Conservation (phyloP, 1,140 invertebrate species). For the Solenopsis fugax region DNA sequence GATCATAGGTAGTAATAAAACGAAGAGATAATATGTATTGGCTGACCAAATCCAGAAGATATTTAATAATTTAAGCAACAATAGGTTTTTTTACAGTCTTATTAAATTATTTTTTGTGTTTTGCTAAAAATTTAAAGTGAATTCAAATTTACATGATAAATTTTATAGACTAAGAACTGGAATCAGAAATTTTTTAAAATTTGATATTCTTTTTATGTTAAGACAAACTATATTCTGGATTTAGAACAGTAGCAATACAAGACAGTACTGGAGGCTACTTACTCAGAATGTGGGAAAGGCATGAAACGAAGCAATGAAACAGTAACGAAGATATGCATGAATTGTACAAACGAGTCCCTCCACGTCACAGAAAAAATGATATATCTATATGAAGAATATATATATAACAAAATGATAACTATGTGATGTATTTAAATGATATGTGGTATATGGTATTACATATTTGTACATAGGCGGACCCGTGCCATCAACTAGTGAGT, state of each 20-base stretch:
- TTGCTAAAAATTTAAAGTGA: slow-evolving; percentile 7
- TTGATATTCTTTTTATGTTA: not conserved
- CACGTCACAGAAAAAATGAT: slow-evolving; percentile 85
- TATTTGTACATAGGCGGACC: slow-evolving; percentile 86
- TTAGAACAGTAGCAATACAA: slow-evolving; percentile 43
- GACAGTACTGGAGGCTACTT: slow-evolving; percentile 81
- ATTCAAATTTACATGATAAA: slow-evolving; percentile 1
- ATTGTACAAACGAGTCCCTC: slow-evolving; percentile 87
- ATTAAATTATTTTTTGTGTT: not conserved
- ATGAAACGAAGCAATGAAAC: slow-evolving; percentile 85
- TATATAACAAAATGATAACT: slow-evolving; percentile 84
- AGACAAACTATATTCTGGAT: slow-evolving; percentile 63
- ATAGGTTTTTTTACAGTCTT: slow-evolving; percentile 1
- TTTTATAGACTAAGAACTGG: not conserved
- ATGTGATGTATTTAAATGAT: slow-evolving; percentile 87
- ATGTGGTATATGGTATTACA: slow-evolving; percentile 86
- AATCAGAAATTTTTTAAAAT: not conserved
- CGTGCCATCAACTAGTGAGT: slow-evolving; percentile 86
- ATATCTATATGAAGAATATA: slow-evolving; percentile 82
- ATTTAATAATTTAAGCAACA: slow-evolving; percentile 13
- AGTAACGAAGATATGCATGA: slow-evolving; percentile 85
- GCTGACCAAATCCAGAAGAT: slow-evolving; percentile 68
- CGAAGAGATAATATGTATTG: slow-evolving; percentile 26
- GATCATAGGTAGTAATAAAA: slow-evolving; percentile 68
- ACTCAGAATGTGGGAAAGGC: slow-evolving; percentile 79